Percentiles rank a stretch among this genome's conserved stretches.
Evolutionary conservation across 2,113 vertebrate species (phyloP).

Genomic region (Damaliscus lunatus): DNA sequence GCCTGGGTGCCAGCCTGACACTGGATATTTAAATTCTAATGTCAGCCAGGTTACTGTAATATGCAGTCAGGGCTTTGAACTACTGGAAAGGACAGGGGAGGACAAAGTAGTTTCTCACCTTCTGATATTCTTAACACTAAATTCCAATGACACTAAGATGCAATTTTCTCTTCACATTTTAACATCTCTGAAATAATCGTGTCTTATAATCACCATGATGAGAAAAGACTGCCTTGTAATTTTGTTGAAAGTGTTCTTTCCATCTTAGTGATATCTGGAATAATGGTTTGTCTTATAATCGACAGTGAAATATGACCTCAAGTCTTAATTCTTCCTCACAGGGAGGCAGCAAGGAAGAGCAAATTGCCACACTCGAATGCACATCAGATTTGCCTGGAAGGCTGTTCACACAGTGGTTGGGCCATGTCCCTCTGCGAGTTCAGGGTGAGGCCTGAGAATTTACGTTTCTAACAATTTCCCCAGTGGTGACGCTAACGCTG

Average conservation of each 20-base stretch:
- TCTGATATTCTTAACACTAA: neutral
- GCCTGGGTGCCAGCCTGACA: no score
- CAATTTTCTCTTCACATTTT: slow-evolving; percentile 33
- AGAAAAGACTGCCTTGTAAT: neutral
- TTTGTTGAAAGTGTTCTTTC: neutral
- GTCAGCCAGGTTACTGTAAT: neutral
- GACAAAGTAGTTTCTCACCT: neutral
- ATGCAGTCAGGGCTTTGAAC: neutral
- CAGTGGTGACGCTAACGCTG: no score
- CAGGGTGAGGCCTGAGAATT: neutral
- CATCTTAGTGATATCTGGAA: neutral
- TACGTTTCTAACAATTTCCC: neutral
- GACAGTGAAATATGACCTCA: neutral
- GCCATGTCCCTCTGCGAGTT: neutral
- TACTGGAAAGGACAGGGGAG: neutral
- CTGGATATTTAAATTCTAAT: neutral
- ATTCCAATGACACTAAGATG: neutral
- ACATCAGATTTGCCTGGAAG: neutral
- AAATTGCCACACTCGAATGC: neutral
- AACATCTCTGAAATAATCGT: neutral
- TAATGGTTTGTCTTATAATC: neutral
- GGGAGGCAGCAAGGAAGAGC: neutral
- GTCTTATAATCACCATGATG: neutral
- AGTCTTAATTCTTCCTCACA: neutral
- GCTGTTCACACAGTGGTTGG: neutral